phyloP scores from a whole-genome alignment of 2,888 invertebrate species.

The Cosmorhoe ocellata region DNA sequence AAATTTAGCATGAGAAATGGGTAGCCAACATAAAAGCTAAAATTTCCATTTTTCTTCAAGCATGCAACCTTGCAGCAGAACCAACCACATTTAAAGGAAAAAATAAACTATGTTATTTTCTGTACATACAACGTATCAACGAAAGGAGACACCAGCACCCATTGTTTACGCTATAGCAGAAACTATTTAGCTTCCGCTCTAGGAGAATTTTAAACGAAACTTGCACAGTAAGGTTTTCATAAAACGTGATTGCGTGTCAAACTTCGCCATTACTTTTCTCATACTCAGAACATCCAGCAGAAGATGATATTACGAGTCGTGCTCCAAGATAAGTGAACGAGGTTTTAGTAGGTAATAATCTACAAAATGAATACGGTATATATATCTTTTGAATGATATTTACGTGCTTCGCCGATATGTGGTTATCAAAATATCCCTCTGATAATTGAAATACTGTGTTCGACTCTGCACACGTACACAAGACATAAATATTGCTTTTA shows the following conservation, averaged over 20 bases:
- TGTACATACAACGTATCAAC: no score
- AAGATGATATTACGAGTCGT: neutral
- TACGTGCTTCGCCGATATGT: conserved; percentile 6
- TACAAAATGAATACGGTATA: no score
- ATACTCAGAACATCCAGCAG: neutral
- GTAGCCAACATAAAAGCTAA: no score
- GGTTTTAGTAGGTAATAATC: no score
- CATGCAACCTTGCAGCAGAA: no score
- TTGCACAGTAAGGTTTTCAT: neutral
- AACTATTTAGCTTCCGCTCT: no score
- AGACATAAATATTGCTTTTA: no score
- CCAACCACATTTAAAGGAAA: no score
- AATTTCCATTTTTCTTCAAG: no score
- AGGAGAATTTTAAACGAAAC: neutral
- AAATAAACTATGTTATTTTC: no score
- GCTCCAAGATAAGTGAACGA: no score
- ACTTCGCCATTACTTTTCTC: neutral
- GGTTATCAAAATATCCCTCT: conserved; percentile 4
- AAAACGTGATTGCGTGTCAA: neutral
- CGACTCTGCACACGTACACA: conserved; percentile 1
- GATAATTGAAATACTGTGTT: conserved; percentile 18
- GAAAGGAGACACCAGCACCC: neutral
- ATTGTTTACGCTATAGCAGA: neutral
- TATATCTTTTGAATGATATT: conserved; percentile 4
- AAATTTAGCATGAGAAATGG: no score